Evolutionary conservation across 2,797 vertebrate species (phyloP), one percentile per base, ranked within the genome.

Genomic region (Botia almorhae): DNA sequence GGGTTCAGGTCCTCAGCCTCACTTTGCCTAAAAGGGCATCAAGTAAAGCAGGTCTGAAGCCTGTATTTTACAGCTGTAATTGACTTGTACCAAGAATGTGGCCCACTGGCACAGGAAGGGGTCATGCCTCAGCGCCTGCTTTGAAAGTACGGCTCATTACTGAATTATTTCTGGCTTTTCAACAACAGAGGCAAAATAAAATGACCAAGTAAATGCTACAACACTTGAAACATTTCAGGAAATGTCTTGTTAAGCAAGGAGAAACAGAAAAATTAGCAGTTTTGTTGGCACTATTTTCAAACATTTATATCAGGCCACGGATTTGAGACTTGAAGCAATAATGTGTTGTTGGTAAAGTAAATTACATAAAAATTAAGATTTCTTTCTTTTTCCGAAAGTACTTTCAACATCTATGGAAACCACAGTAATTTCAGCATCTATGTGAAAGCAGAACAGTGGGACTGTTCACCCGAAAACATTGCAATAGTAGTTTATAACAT

Each of bases 1-100:
- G 0, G 21, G 56, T 46, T 61, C 55, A 78, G 56, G 55, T 69
- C 64, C 12, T 53, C 64, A 19, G 70, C 21, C 50, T 74, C 19
- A 61, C 58, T 82, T 79, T 55, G 71, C 51, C 53, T 74, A 83
- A 78, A 71, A 69, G 70, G 50, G 48, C 70, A 73, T 33, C 1
- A 33, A 71, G 70, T 63, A 73, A 73, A 65, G 69, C 69, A 56
- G 58, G 51, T 73, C 33, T 56, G 23, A 64, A 58, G 78, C 61
- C 64, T 56, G 23, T 50, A 46, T 46, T 68, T 17, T 63, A 46
- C 21, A 72, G 46, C 21, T 2, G 17, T 67, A 65, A 80, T 58
- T 68, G 51, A 21, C 16, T n/a, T 58, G 69, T 53, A 60, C n/a
- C 56, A 64, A 64, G 48, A 72, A 65, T 16, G 39, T 6, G 6